Percentiles rank a stretch among this genome's conserved stretches.
Evolutionary conservation across 2,797 vertebrate species (phyloP).

Genomic region (Amblyopsis hoosieri): DNA sequence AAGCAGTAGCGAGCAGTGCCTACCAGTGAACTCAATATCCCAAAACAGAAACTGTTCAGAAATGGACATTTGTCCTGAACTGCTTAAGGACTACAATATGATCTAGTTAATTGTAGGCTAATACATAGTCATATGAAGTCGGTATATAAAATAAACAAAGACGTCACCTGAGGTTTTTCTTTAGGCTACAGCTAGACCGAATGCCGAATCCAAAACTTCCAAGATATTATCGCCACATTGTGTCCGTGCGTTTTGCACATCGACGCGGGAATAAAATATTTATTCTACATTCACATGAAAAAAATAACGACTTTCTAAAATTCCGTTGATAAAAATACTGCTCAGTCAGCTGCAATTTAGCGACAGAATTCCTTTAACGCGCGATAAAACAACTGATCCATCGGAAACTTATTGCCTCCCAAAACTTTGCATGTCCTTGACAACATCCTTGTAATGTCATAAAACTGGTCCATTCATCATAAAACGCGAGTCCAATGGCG

Average conservation of each 20-base stretch:
- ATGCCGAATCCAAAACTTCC: conserved; percentile 49
- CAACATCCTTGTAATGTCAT: conserved; percentile 26
- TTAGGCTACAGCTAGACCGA: not conserved
- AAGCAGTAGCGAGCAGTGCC: too few relatives aligned
- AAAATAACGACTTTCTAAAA: conserved; percentile 50
- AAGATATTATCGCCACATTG: conserved; percentile 67
- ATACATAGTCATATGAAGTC: too few relatives aligned
- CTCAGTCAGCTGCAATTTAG: conserved; percentile 28
- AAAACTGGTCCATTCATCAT: conserved; percentile 29
- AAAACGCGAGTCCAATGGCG: conserved; percentile 25
- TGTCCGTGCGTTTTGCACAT: conserved; percentile 53
- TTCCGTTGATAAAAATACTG: conserved; percentile 18
- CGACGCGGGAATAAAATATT: conserved; percentile 32
- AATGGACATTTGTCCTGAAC: conserved; percentile 23
- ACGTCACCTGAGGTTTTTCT: not conserved
- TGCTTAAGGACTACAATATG: not conserved
- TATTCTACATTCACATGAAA: conserved; percentile 39
- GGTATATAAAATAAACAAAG: not conserved
- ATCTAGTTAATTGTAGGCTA: too few relatives aligned
- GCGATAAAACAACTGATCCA: conserved; percentile 34
- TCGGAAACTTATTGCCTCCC: conserved; percentile 19
- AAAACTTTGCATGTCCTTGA: conserved; percentile 46
- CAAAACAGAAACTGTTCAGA: conserved; percentile 44
- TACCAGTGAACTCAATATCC: conserved; percentile 70
- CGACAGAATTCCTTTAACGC: conserved; percentile 18